phyloP scores from a whole-genome alignment of 2,888 invertebrate genomes.

The Acanthosepion pharaonis region DNA sequence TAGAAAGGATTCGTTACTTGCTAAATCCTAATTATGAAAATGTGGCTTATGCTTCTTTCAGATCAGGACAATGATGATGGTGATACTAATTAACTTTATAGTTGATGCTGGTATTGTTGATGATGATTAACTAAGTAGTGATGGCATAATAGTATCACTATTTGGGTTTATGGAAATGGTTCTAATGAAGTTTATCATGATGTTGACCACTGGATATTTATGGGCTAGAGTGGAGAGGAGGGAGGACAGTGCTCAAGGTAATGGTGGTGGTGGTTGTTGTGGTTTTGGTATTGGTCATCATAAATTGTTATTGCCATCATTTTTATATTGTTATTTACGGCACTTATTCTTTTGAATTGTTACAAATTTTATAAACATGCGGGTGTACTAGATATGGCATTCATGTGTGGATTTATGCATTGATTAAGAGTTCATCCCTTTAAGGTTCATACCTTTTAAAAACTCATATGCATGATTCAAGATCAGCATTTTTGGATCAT shows the following conservation, averaged over 20 bases:
- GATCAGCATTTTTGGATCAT: too few species aligned
- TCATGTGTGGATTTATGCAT: too few species aligned
- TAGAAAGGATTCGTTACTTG: conserved; percentile 17
- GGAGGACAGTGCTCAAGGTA: too few species aligned
- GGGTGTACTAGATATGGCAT: background rate
- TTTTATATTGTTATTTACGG: too few species aligned
- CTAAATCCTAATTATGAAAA: background rate
- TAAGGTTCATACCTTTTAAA: too few species aligned
- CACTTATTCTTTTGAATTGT: background rate
- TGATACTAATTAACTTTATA: background rate
- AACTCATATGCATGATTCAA: too few species aligned
- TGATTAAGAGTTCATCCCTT: too few species aligned
- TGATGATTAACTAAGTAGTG: background rate
- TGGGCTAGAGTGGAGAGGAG: background rate
- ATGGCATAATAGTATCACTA: background rate
- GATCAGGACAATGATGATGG: background rate
- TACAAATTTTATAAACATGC: background rate
- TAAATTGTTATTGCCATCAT: too few species aligned
- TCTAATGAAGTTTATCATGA: background rate
- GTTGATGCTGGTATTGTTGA: background rate
- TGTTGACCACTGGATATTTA: background rate
- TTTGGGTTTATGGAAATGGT: background rate
- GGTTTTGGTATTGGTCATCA: too few species aligned
- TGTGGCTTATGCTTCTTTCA: background rate
- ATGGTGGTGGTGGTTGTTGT: too few species aligned